phyloP scores from a whole-genome alignment of 2,113 vertebrate genomes.

The Hippocampus guttulatus region DNA sequence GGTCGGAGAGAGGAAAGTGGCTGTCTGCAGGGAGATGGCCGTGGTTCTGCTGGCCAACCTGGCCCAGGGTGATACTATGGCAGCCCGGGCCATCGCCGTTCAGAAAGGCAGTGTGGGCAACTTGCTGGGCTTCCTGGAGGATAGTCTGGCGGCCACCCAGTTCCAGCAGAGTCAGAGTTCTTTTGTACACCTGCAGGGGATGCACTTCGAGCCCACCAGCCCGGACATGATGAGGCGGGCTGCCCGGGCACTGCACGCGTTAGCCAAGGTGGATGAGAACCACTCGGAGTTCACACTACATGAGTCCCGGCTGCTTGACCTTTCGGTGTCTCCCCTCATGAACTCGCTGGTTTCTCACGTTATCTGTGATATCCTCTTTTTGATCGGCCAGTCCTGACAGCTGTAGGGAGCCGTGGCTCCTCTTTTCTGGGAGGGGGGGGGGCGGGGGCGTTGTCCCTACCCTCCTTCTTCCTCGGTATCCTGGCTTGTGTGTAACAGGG shows the following conservation, averaged over 20 bases:
- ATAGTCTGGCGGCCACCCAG: slow-evolving; percentile 96
- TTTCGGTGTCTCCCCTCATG: slow-evolving; percentile 97
- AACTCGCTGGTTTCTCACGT: slow-evolving; percentile 99
- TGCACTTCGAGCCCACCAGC: slow-evolving; percentile 95
- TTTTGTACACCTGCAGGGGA: slow-evolving; percentile 91
- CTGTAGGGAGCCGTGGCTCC: slow-evolving; percentile 85
- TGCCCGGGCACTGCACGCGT: slow-evolving; percentile 90
- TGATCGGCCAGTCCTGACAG: slow-evolving; percentile 99
- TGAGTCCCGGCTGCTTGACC: slow-evolving; percentile 98
- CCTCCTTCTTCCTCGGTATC: slow-evolving; percentile 72
- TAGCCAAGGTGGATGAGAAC: slow-evolving; percentile 98
- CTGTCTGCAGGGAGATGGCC: slow-evolving; percentile 98
- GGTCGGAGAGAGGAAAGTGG: slow-evolving; percentile 95
- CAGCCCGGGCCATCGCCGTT: slow-evolving; percentile 92
- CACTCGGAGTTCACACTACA: slow-evolving; percentile 98
- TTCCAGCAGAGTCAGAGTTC: slow-evolving; percentile 95
- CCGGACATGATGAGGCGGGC: slow-evolving; percentile 99
- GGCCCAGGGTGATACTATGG: slow-evolving; percentile 94
- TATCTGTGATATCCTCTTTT: slow-evolving; percentile 99
- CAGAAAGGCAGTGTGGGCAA: slow-evolving; percentile 98
- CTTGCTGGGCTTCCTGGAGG: slow-evolving; percentile 94
- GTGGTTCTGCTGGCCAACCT: slow-evolving; percentile 97
- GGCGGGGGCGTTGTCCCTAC: slow-evolving; percentile 34
- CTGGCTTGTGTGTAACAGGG: slow-evolving; percentile 85
- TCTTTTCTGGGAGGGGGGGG: slow-evolving; percentile 44